phyloP scores from a whole-genome alignment of 2,113 vertebrate genomes.

The Semnornis frantzii region DNA sequence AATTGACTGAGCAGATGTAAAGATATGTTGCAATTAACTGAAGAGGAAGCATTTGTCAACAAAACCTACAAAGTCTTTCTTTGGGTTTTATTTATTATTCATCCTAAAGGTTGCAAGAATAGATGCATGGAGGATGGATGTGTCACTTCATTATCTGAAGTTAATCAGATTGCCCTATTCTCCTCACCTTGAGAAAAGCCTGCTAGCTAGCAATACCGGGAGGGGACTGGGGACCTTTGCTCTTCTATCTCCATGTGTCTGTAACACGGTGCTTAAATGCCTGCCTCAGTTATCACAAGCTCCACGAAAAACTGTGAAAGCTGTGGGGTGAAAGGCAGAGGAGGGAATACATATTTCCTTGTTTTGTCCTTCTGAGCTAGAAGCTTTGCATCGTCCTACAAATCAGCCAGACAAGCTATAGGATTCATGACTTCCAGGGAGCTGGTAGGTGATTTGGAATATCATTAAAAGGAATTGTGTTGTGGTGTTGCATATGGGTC shows the following conservation, averaged over 20 bases:
- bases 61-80: neutral
- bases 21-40: neutral
- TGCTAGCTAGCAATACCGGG: neutral
- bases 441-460: neutral
- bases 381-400: neutral
- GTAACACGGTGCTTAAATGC: neutral
- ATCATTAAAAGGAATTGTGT: neutral
- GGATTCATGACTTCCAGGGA: neutral
- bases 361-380: neutral
- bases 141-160: neutral
- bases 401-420: neutral
- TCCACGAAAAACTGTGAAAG: neutral
- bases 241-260: neutral
- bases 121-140: neutral
- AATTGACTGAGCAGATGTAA: constrained; percentile 1
- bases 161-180: neutral
- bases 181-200: neutral
- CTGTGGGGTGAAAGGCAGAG: neutral
- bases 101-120: neutral
- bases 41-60: neutral
- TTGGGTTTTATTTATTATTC: constrained; percentile 4
- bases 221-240: neutral
- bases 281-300: neutral
- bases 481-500: rapidly evolving
- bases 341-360: neutral